Percentiles rank a stretch among this genome's conserved stretches.
Evolutionary conservation across 2,888 invertebrate species (phyloP).

Genomic region (Epistrophe eligans): DNA sequence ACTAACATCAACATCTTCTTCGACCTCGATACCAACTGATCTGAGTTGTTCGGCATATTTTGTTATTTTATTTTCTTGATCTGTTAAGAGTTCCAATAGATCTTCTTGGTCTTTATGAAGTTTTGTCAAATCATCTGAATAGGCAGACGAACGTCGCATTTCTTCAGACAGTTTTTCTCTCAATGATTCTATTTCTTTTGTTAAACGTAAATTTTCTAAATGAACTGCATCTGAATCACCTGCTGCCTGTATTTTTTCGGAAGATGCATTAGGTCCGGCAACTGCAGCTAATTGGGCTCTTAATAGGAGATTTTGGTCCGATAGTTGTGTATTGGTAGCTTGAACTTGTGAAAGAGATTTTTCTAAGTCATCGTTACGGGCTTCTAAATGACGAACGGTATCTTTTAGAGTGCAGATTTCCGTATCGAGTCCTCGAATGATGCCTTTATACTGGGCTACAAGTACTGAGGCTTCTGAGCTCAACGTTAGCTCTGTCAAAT

Average conservation of each 20-base stretch:
- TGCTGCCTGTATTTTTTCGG: conserved; percentile 75
- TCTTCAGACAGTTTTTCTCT: conserved; percentile 79
- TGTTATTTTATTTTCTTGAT: conserved; percentile 91
- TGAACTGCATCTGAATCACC: conserved; percentile 78
- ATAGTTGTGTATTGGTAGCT: conserved; percentile 89
- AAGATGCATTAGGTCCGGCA: conserved; percentile 43
- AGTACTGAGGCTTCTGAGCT: conserved; percentile 83
- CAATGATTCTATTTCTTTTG: conserved; percentile 80
- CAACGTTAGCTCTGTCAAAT: conserved; percentile 84
- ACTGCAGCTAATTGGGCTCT: conserved; percentile 88
- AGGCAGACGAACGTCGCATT: conserved; percentile 78
- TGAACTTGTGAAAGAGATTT: conserved; percentile 88
- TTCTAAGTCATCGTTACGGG: conserved; percentile 81
- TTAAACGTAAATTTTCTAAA: conserved; percentile 82
- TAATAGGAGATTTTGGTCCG: conserved; percentile 94
- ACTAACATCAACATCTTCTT: conserved; percentile 83
- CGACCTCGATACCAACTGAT: conserved; percentile 83
- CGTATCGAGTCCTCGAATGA: conserved; percentile 95
- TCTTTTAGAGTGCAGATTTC: conserved; percentile 85
- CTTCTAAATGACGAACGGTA: conserved; percentile 79
- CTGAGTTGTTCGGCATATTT: conserved; percentile 87
- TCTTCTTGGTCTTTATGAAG: conserved; percentile 96
- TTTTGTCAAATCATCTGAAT: conserved; percentile 86
- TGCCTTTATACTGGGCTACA: conserved; percentile 91
- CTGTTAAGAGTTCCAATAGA: conserved; percentile 93